Evolutionary conservation across 2,113 vertebrate genomes (phyloP).

Genomic region (Archilochus colubris): DNA sequence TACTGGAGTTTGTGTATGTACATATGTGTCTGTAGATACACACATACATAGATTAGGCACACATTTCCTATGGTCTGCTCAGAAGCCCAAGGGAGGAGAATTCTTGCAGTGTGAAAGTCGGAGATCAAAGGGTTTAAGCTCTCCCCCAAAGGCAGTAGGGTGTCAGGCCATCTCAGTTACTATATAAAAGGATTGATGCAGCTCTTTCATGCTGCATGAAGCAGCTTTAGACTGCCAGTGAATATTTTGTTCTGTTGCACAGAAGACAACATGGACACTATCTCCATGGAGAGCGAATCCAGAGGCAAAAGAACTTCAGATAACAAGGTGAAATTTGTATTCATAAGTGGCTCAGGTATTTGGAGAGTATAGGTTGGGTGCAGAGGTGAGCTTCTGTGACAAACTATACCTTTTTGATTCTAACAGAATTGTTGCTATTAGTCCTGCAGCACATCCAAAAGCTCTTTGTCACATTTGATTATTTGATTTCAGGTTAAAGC

Average conservation of each 20-base stretch:
- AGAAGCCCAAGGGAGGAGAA: background rate
- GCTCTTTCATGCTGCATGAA: background rate
- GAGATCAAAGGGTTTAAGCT: background rate
- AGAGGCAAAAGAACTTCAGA: background rate
- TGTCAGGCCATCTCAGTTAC: background rate
- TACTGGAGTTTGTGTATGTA: background rate
- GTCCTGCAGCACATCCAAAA: background rate
- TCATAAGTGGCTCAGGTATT: background rate
- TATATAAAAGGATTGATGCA: background rate
- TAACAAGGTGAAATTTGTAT: background rate
- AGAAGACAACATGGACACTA: background rate
- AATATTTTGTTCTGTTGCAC: background rate
- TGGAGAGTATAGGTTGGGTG: background rate
- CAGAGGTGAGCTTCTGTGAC: background rate
- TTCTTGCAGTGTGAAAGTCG: background rate
- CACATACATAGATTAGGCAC: fast-evolving
- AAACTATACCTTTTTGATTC: background rate
- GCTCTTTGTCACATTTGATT: background rate
- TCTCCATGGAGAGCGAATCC: background rate
- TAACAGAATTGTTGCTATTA: background rate
- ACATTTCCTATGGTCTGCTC: background rate
- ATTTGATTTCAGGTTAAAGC: slow-evolving; percentile 1
- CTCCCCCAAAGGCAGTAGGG: background rate
- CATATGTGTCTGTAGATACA: fast-evolving
- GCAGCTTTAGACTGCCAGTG: background rate